phyloP scores from a whole-genome alignment of 2,888 invertebrate species.

The Drosophila meridionalis region DNA sequence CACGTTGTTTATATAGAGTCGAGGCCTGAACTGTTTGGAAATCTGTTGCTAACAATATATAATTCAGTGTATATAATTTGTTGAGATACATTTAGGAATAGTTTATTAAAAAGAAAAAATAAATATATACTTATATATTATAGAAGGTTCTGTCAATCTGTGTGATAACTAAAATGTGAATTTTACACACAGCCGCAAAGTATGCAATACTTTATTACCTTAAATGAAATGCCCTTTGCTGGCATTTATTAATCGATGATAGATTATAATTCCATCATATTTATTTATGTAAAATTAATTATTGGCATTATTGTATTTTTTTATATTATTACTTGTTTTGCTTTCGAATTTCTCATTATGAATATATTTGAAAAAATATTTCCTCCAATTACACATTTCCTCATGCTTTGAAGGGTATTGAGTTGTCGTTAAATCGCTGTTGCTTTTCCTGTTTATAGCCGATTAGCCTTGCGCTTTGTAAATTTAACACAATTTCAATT shows the following conservation, averaged over 20 bases:
- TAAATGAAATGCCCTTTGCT: no score
- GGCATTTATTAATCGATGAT: no score
- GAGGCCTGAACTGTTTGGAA: not conserved
- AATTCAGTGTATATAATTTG: not conserved
- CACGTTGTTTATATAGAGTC: not conserved
- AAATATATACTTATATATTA: not conserved
- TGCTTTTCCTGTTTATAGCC: conserved; percentile 12
- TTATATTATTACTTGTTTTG: no score
- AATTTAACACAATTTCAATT: conserved; percentile 53
- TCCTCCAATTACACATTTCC: not conserved
- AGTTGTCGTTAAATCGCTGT: not conserved
- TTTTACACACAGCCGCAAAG: not conserved
- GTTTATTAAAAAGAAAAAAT: not conserved
- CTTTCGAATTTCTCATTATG: no score
- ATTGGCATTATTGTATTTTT: no score
- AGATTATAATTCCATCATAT: no score
- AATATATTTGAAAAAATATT: not conserved
- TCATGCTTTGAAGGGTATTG: not conserved
- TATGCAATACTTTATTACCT: conserved; percentile 2
- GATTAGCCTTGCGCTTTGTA: conserved; percentile 43
- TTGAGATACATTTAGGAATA: no score
- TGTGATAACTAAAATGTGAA: no score
- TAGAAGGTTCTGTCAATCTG: no score
- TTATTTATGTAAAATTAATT: not conserved
- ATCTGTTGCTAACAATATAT: not conserved